Evolutionary conservation across 2,888 invertebrate genomes (phyloP), one percentile per base, ranked within the genome.

Genomic region (Standfussiana lucernea): DNA sequence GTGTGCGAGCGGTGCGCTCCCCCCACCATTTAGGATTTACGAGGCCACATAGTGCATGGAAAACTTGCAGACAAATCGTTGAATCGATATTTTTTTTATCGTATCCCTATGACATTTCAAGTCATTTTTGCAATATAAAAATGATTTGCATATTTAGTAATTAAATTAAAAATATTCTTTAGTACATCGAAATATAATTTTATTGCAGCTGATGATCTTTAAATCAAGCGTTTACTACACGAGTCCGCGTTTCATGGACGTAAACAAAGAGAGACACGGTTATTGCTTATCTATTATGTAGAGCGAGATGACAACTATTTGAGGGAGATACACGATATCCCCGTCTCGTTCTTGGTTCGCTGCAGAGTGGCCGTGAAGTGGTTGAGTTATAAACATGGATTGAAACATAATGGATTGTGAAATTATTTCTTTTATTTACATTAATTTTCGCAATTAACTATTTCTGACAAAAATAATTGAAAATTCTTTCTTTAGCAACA

Each of bases 11-110:
- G 93, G 94, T 92, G 92, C 92, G 89, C 89, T 87, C 89, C 91
- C 94, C 93, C 95, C 95, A 94, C 96, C 94, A 92, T 93, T 90
- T 90, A 94, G 93, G 88, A 93, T 93, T 94, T 95, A 95, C 95
- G 96, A 96, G 96, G 96, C 95, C 96, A 95, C 91, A 88, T 94
- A 96, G 96, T 92, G 92, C 89, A 94, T 84, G 89, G 88, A 88
- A 94, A 92, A 93, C 78, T 71, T 76, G 75, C 90, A 95, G 93
- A 95, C 87, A 90, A 94, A 92, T 91, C 92, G 88, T 90, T 90
- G 78, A 89, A 84, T 90, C 88, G 88, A 88, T 88, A 86, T 82
- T 84, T 85, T 85, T 85, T 82, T 77, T 67, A 70, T 74, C n/a
- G 64, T 80, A 68, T 80, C 53, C 40, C 53, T 64, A 62, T 67